A percentile compares a stretch with the other conserved stretches of the same genome.
phyloP scores from a whole-genome alignment of 2,888 invertebrate genomes.

The Netelia virgata region DNA sequence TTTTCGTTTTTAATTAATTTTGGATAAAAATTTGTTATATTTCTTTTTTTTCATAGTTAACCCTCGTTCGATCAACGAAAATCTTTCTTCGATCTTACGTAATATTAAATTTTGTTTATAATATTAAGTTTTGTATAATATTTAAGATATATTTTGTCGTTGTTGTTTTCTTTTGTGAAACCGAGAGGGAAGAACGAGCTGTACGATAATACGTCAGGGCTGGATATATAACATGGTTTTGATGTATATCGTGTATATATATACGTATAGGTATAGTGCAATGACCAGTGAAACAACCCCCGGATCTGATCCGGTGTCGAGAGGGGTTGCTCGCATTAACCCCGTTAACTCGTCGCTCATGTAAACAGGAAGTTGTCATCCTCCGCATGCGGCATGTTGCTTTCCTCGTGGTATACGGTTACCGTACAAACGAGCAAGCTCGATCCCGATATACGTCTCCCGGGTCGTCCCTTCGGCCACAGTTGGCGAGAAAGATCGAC shows the following conservation, averaged over 20 bases:
- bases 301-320: slow-evolving; percentile 33
- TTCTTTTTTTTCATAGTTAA: too few relatives aligned
- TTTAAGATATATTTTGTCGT: too few relatives aligned
- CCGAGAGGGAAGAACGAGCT: too few relatives aligned
- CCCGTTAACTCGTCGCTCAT: slow-evolving; percentile 64
- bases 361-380: slow-evolving; percentile 75
- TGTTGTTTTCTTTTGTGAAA: too few relatives aligned
- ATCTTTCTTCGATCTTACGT: too few relatives aligned
- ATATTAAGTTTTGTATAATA: too few relatives aligned
- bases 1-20: too few relatives aligned
- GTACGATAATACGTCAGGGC: too few relatives aligned
- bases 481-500: slow-evolving; percentile 46
- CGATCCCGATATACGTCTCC: slow-evolving; percentile 1
- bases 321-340: slow-evolving; percentile 54
- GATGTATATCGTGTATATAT: not conserved
- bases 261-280: not conserved
- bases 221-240: not conserved
- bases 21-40: too few relatives aligned
- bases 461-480: slow-evolving; percentile 5
- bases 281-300: slow-evolving; percentile 41
- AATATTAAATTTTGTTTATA: too few relatives aligned
- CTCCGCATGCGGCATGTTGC: slow-evolving; percentile 24
- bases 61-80: too few relatives aligned
- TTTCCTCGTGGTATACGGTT: slow-evolving; percentile 5
- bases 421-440: not conserved